These are phyloP conservation scores for Odontomyia ornata DNA, from an alignment of 2,888 invertebrate species.

Conservation along the genomic window DNA sequence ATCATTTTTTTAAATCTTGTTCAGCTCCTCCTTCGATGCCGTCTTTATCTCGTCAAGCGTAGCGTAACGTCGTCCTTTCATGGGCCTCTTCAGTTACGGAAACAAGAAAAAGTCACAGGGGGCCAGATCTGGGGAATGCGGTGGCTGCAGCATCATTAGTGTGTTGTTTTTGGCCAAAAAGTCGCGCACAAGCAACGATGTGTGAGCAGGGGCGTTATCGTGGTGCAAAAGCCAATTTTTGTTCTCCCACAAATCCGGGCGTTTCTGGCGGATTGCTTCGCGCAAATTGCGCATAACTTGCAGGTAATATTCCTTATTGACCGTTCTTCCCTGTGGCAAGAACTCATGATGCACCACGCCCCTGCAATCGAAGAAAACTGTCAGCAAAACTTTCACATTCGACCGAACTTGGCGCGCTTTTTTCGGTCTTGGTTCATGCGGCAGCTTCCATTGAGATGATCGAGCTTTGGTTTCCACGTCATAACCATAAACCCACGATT, in stretches of 20 bases:
- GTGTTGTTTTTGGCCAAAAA: conserved; percentile 13
- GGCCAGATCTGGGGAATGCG: neutral
- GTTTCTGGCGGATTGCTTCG: conserved; percentile 1
- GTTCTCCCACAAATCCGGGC: neutral
- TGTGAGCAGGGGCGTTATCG: conserved; percentile 9
- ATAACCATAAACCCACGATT: too few relatives aligned
- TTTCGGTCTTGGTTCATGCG: too few relatives aligned
- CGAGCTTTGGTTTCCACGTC: too few relatives aligned
- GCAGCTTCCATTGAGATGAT: too few relatives aligned
- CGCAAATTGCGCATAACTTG: neutral
- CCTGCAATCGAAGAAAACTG: conserved; percentile 10
- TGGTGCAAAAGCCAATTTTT: neutral
- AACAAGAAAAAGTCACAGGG: conserved; percentile 24
- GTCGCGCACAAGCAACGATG: conserved; percentile 1
- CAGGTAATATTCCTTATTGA: conserved; percentile 1
- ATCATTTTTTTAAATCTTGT: neutral
- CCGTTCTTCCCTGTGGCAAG: neutral
- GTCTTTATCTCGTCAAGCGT: neutral
- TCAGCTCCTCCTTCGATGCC: neutral
- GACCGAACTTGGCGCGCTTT: neutral
- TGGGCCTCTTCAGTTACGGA: conserved; percentile 5
- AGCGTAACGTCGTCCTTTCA: neutral
- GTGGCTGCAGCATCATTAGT: conserved; percentile 4
- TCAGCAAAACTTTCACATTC: conserved; percentile 8
- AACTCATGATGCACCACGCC: conserved; percentile 17